Conservation (phyloP, 2,113 vertebrate species). For the Lichenostomus cassidix region DNA sequence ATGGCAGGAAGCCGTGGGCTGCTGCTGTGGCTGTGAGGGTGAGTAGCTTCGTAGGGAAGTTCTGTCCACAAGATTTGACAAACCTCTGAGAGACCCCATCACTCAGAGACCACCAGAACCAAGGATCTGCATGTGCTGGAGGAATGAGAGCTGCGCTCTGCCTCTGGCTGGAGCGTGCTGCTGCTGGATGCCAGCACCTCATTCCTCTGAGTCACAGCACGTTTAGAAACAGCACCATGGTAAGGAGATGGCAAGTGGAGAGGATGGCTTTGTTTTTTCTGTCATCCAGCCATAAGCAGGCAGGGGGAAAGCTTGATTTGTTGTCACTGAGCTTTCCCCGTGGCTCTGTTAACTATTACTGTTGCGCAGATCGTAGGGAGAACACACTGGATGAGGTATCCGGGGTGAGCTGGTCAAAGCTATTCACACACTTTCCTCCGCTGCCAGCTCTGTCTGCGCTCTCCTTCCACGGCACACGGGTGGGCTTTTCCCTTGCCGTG, state of each 20-base stretch:
- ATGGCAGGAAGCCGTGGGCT: background rate
- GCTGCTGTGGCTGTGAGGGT: background rate
- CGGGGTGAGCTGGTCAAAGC: background rate
- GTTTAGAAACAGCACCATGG: background rate
- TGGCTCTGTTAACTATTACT: background rate
- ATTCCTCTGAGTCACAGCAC: background rate
- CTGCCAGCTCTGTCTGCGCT: background rate
- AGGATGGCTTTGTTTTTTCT: background rate
- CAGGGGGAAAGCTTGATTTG: background rate
- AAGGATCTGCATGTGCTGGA: background rate
- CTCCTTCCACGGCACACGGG: background rate
- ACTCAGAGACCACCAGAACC: background rate
- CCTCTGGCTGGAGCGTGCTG: background rate
- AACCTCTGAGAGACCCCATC: rapidly evolving
- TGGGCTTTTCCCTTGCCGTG: background rate
- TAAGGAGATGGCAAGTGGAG: background rate
- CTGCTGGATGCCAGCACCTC: background rate
- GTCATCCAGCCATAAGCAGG: background rate
- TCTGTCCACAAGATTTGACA: background rate
- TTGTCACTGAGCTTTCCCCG: background rate
- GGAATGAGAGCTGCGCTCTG: background rate
- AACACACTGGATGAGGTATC: background rate
- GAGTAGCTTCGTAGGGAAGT: background rate
- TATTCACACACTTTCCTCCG: background rate
- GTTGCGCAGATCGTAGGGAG: background rate